Percentiles rank a stretch among this genome's conserved stretches.
Evolutionary conservation across 2,113 vertebrate genomes (phyloP).

Genomic region (Clarias magur): DNA sequence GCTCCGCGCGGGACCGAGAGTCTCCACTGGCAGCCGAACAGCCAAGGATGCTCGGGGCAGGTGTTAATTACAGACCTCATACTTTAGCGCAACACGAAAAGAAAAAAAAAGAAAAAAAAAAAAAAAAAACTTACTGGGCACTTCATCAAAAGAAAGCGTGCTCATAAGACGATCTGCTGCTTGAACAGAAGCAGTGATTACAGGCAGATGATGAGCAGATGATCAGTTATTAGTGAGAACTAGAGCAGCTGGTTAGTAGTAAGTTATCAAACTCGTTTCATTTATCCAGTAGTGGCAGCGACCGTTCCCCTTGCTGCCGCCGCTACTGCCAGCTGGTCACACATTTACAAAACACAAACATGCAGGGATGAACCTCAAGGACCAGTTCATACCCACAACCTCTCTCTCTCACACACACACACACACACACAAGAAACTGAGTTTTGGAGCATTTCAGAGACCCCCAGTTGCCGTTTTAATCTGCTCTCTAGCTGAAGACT

Average conservation of each 20-base stretch:
- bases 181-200: not conserved
- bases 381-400: conserved; percentile 8
- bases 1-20: not conserved
- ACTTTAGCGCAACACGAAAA: not conserved
- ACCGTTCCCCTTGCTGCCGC: conserved; percentile 16
- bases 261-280: not conserved
- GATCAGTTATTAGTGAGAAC: not conserved
- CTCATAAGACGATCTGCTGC: not conserved
- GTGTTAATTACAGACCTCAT: conserved; percentile 19
- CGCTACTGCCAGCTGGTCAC: not conserved
- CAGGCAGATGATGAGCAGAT: not conserved
- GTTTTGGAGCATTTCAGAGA: conserved; percentile 27
- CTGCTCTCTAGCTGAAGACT: conserved; percentile 6
- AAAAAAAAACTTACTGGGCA: not conserved
- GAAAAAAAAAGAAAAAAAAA: not conserved
- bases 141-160: not conserved
- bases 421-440: conserved; percentile 8
- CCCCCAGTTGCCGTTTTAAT: conserved; percentile 20
- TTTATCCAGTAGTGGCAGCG: not conserved
- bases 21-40: not conserved
- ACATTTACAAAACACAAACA: not conserved
- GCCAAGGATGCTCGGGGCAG: conserved; percentile 1
- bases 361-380: not conserved
- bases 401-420: not conserved
- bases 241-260: conserved; percentile 6